Evolutionary conservation across 2,888 invertebrate species (phyloP).

Genomic region (Coremacera marginata): DNA sequence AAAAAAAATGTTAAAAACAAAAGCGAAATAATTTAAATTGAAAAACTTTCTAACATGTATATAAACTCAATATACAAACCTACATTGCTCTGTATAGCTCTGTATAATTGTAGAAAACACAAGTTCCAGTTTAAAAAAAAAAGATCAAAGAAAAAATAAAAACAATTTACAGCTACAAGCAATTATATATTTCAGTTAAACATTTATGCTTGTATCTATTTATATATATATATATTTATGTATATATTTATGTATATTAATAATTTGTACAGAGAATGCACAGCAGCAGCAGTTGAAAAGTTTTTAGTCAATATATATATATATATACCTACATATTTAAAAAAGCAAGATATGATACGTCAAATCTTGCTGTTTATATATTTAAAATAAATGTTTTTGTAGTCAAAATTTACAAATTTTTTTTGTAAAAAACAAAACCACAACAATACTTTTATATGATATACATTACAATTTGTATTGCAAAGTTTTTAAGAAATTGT

Average conservation of each 20-base stretch:
- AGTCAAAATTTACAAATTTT: slow-evolving; percentile 38
- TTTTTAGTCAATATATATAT: background rate
- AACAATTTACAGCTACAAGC: background rate
- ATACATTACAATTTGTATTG: slow-evolving; percentile 14
- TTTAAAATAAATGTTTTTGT: slow-evolving; percentile 15
- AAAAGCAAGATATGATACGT: slow-evolving; percentile 6
- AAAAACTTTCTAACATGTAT: background rate
- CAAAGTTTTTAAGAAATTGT: slow-evolving; percentile 24
- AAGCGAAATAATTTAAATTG: background rate
- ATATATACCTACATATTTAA: background rate
- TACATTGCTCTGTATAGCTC: background rate
- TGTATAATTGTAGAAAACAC: slow-evolving; percentile 18
- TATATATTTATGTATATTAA: background rate
- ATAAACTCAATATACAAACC: too few species aligned
- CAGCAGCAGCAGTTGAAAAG: background rate
- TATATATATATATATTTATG: background rate
- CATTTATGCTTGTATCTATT: background rate
- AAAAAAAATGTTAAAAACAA: slow-evolving; percentile 38
- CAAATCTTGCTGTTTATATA: background rate
- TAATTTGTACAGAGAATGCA: background rate
- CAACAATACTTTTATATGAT: slow-evolving; percentile 4
- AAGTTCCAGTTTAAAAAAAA: background rate
- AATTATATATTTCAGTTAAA: background rate
- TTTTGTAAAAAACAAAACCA: slow-evolving; percentile 17
- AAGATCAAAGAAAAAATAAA: background rate